phyloP scores from a whole-genome alignment of 2,888 invertebrate genomes.

The Encarsia formosa region DNA sequence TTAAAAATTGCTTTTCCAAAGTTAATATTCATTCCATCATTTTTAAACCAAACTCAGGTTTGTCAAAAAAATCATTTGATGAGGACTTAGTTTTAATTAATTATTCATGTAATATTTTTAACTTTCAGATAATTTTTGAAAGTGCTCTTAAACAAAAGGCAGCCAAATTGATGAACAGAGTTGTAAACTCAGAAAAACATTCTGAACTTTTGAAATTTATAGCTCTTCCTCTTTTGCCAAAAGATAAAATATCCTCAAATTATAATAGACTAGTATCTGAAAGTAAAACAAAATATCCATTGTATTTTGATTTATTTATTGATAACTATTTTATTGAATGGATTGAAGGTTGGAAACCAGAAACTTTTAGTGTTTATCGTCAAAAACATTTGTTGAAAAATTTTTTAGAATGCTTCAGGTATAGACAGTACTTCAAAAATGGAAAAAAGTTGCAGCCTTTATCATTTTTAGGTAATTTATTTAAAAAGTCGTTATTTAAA shows the following conservation, averaged over 20 bases:
- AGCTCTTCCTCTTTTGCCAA: conserved; percentile 3
- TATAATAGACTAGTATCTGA: background rate
- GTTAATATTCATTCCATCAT: background rate
- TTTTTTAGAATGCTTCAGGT: conserved; percentile 1
- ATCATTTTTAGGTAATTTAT: conserved; percentile 1
- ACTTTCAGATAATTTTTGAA: background rate
- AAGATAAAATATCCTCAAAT: background rate
- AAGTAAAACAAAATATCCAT: background rate
- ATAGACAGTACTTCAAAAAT: background rate
- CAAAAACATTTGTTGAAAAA: background rate
- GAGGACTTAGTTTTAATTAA: background rate
- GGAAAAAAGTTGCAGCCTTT: background rate
- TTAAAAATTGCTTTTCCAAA: background rate
- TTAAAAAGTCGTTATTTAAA: background rate
- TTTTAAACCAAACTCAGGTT: conserved; percentile 2
- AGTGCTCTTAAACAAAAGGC: background rate
- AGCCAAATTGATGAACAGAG: background rate
- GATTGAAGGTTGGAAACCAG: background rate
- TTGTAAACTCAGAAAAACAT: background rate
- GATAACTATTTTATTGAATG: background rate
- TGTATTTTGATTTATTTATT: conserved; percentile 2
- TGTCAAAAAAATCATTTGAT: background rate
- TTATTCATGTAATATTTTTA: background rate
- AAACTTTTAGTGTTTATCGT: background rate
- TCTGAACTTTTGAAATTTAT: background rate